phyloP scores from a whole-genome alignment of 2,113 vertebrate species.

The Tor tambroides region DNA sequence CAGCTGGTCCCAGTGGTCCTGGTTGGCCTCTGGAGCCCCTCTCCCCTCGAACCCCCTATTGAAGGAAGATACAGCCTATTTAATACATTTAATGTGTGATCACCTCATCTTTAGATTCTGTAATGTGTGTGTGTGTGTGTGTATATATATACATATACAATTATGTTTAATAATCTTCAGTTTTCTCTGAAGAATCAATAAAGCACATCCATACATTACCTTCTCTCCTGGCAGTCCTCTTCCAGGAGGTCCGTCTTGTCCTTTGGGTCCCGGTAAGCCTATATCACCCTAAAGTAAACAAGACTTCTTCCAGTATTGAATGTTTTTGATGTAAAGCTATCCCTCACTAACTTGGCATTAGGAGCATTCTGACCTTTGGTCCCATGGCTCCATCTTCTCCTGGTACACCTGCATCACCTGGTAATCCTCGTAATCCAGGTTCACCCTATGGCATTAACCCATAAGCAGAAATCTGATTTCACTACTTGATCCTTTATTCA shows the following conservation, averaged over 20 bases:
- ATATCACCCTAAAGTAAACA: constrained; percentile 68
- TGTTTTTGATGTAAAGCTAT: neutral
- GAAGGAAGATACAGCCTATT: neutral
- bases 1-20: constrained; percentile 68
- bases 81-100: neutral
- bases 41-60: constrained; percentile 75
- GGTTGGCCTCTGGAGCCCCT: constrained; percentile 68
- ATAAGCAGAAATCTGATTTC: neutral
- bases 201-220: constrained; percentile 44
- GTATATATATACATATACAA: too few species aligned
- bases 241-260: constrained; percentile 73
- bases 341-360: neutral
- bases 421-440: constrained; percentile 64
- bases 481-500: neutral
- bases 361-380: constrained; percentile 64
- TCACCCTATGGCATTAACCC: constrained; percentile 68
- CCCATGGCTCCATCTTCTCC: constrained; percentile 74
- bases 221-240: constrained; percentile 74
- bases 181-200: too few species aligned
- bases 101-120: too few species aligned
- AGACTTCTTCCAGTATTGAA: neutral
- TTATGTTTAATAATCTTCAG: too few species aligned
- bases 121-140: too few species aligned
- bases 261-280: constrained; percentile 68
- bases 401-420: constrained; percentile 69